Evolutionary conservation across 2,797 vertebrate species (phyloP).

Genomic region (Morelia viridis): DNA sequence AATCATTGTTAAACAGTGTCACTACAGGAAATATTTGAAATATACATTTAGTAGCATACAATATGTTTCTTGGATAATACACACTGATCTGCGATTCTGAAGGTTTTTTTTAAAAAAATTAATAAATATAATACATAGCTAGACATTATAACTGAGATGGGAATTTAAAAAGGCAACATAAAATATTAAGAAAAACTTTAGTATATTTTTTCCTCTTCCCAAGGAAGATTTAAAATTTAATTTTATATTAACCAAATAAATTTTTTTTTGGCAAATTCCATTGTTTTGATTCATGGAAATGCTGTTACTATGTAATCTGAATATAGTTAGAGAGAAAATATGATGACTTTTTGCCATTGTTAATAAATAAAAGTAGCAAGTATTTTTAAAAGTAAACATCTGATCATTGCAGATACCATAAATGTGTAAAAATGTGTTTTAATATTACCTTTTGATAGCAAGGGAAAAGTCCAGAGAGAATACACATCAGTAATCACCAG

Average conservation of each 20-base stretch:
- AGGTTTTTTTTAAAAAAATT: not conserved
- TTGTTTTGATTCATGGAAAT: constrained; percentile 40
- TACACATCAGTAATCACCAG: constrained; percentile 93
- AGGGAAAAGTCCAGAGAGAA: constrained; percentile 85
- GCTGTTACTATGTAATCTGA: constrained; percentile 48
- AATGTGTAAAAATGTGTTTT: constrained; percentile 83
- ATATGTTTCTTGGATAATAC: constrained; percentile 42
- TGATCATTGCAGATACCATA: constrained; percentile 71
- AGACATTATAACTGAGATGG: constrained; percentile 38
- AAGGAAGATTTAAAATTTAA: constrained; percentile 41
- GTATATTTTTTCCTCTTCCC: not conserved
- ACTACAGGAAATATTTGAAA: constrained; percentile 51
- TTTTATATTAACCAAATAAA: constrained; percentile 39
- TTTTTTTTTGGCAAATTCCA: constrained; percentile 33
- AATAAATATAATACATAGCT: constrained; percentile 23
- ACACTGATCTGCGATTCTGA: not conserved
- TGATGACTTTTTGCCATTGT: constrained; percentile 55
- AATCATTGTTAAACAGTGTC: constrained; percentile 55
- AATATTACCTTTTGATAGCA: constrained; percentile 81
- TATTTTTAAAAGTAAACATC: constrained; percentile 69
- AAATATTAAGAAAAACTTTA: constrained; percentile 18
- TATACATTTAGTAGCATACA: constrained; percentile 34
- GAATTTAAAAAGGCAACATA: constrained; percentile 38
- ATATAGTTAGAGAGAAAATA: constrained; percentile 58
- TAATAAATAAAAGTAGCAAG: constrained; percentile 64